These are phyloP conservation scores for Metridium senile DNA, from an alignment of 92 coral and sea anemone species.

Conservation along the genomic window DNA sequence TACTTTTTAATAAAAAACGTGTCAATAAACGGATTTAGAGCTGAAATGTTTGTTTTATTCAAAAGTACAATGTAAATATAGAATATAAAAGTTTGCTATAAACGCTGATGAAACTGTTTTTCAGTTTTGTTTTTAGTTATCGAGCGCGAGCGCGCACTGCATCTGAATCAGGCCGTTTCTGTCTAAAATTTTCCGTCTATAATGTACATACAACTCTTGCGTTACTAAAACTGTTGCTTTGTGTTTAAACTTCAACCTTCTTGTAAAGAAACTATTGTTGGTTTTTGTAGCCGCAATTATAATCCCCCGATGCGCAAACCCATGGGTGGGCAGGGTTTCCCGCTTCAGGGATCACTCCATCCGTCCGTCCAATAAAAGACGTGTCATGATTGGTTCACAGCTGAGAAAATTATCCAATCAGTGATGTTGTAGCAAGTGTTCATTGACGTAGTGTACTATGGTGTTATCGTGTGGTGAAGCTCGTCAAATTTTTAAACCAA, in stretches of 20 bases:
- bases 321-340: conserved; percentile 38
- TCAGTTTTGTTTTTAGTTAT: no score
- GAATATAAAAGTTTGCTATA: no score
- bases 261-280: conserved; percentile 5
- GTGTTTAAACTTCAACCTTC: not conserved
- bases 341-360: conserved; percentile 32
- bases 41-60: not conserved
- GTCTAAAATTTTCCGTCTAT: no score
- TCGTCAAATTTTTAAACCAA: conserved; percentile 30
- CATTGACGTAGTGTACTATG: conserved; percentile 23
- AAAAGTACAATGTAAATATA: not conserved
- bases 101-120: no score
- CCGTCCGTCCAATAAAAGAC: not conserved
- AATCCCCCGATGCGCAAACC: conserved; percentile 18
- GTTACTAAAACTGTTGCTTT: not conserved
- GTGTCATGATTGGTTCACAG: conserved; percentile 21
- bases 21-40: not conserved
- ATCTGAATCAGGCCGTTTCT: no score
- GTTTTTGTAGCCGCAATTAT: conserved; percentile 17
- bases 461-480: conserved; percentile 28
- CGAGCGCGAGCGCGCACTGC: no score
- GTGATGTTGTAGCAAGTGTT: conserved; percentile 2
- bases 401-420: conserved; percentile 21
- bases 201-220: not conserved
- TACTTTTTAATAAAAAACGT: not conserved